Evolutionary conservation across 35 echinoderm and acorn worm species (phyloP).

Genomic region (Ophiothrix spiculata): DNA sequence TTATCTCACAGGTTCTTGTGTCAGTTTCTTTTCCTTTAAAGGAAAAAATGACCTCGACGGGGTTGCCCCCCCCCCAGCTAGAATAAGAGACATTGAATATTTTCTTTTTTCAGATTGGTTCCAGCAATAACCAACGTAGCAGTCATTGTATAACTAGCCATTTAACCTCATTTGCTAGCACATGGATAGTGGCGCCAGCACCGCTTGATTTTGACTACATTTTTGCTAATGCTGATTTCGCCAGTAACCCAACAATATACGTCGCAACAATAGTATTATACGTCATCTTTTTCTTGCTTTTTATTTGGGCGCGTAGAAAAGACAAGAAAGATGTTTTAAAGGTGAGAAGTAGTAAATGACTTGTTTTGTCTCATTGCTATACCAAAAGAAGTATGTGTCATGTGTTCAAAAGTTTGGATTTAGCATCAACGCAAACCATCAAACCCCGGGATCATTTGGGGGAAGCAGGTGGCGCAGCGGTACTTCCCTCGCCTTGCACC

Average conservation of each 20-base stretch:
- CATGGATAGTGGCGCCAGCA: constrained; percentile 79
- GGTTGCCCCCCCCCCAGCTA: too few species aligned
- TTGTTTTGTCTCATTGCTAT: not conserved
- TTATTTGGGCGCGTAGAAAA: constrained; percentile 62
- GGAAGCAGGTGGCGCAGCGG: too few species aligned
- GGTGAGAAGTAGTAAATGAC: constrained; percentile 22
- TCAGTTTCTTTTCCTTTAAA: not conserved
- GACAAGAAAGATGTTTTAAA: constrained; percentile 70
- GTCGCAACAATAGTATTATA: constrained; percentile 57
- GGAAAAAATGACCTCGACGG: too few species aligned
- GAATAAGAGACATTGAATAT: too few species aligned
- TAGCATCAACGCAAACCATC: too few species aligned
- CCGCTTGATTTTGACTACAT: constrained; percentile 86
- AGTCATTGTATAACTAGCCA: constrained; percentile 67
- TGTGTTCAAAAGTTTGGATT: not conserved
- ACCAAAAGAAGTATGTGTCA: not conserved
- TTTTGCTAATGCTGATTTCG: constrained; percentile 64
- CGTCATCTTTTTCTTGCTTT: constrained; percentile 63
- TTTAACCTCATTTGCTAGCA: constrained; percentile 80
- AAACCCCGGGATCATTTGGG: too few species aligned
- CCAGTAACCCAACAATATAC: constrained; percentile 75
- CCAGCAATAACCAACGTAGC: not conserved
- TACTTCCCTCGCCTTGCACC: too few species aligned
- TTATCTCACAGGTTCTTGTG: not conserved
- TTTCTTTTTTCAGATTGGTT: constrained; percentile 19